Evolutionary conservation across 2,888 invertebrate genomes (phyloP).

Genomic region (Chrysodeixis includens): DNA sequence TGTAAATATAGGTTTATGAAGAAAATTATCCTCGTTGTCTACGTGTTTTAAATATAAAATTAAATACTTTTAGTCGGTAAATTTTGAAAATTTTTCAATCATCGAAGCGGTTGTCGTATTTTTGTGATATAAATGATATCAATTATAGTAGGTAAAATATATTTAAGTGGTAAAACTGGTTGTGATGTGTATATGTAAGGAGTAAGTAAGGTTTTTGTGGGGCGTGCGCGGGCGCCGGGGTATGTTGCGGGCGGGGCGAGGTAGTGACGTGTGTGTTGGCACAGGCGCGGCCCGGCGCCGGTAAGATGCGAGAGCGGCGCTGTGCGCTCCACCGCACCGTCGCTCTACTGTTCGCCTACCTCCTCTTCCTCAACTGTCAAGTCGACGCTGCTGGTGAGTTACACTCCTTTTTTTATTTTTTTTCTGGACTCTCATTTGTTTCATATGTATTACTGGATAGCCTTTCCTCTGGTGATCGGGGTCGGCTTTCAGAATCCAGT

Average conservation of each 20-base stretch:
- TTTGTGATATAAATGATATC: conserved; percentile 82
- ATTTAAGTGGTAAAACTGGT: conserved; percentile 87
- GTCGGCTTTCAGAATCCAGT: neutral
- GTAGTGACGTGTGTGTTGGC: conserved; percentile 84
- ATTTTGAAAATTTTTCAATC: conserved; percentile 83
- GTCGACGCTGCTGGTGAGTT: conserved; percentile 85
- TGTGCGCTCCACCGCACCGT: conserved; percentile 84
- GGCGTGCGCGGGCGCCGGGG: conserved; percentile 76
- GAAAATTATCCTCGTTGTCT: conserved; percentile 74
- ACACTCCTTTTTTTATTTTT: conserved; percentile 48
- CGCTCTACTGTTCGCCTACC: conserved; percentile 84
- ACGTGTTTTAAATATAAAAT: conserved; percentile 67
- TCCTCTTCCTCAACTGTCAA: conserved; percentile 83
- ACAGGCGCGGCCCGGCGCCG: conserved; percentile 88
- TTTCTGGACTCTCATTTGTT: conserved; percentile 68
- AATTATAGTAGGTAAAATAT: conserved; percentile 65
- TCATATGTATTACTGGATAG: neutral
- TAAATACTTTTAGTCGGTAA: conserved; percentile 56
- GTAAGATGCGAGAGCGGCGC: conserved; percentile 88
- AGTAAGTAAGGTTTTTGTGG: conserved; percentile 75
- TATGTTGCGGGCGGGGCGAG: conserved; percentile 75
- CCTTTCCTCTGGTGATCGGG: neutral
- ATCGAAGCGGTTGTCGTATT: conserved; percentile 89
- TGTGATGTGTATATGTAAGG: conserved; percentile 88
- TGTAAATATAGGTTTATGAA: conserved; percentile 71